phyloP scores from a whole-genome alignment of 2,113 vertebrate genomes.

The Hipposideros armiger region DNA sequence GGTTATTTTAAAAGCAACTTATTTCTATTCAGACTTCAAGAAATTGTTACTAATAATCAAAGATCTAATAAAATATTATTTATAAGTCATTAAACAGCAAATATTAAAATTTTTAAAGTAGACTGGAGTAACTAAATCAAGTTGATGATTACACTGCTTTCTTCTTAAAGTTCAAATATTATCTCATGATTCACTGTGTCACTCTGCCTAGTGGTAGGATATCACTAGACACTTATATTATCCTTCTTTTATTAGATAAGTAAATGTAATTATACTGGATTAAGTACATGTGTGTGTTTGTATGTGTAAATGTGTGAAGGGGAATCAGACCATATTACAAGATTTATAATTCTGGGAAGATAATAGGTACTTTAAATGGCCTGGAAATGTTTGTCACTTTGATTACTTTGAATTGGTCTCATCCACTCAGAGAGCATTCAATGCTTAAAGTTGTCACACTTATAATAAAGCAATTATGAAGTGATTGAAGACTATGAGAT shows the following conservation, averaged over 20 bases:
- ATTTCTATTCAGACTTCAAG: background rate
- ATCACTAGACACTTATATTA: background rate
- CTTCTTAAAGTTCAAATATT: background rate
- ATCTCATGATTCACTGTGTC: background rate
- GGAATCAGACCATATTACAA: background rate
- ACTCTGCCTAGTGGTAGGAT: background rate
- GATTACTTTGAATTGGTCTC: background rate
- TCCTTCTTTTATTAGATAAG: background rate
- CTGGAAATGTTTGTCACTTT: background rate
- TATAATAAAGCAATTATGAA: background rate
- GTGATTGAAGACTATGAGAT: background rate
- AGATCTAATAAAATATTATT: background rate
- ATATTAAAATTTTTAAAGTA: background rate
- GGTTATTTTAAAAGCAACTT: background rate
- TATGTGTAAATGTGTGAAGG: background rate
- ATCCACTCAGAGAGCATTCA: background rate
- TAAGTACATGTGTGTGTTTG: background rate
- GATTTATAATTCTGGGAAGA: background rate
- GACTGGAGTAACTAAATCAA: background rate
- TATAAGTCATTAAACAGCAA: background rate
- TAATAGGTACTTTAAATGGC: background rate
- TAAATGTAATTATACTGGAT: background rate
- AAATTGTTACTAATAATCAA: background rate
- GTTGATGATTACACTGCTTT: background rate
- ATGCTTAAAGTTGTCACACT: background rate